A percentile compares a stretch with the other conserved stretches of the same genome.
Conservation (phyloP, 2,113 vertebrate genomes). For the Athene noctua region DNA sequence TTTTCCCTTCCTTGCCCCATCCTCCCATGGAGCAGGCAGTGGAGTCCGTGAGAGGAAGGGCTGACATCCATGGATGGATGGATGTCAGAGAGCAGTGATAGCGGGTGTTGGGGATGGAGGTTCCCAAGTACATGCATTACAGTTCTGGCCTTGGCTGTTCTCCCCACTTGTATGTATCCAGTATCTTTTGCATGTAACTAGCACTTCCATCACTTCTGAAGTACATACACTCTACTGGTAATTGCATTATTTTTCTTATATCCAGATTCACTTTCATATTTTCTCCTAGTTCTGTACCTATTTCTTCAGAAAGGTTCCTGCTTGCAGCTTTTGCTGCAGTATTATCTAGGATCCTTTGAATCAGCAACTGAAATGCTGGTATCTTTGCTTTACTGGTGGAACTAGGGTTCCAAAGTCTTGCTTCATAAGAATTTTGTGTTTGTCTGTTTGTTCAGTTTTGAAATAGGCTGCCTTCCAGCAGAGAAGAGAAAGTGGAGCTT, state of each 20-base stretch:
- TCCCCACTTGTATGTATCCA: background rate
- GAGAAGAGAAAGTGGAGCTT: background rate
- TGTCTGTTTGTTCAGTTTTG: background rate
- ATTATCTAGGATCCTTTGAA: background rate
- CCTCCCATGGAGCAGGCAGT: background rate
- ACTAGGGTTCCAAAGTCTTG: background rate
- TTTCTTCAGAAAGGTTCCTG: background rate
- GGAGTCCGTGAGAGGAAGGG: background rate
- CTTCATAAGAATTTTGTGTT: background rate
- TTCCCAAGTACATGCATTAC: rapidly evolving
- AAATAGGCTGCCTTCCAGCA: background rate
- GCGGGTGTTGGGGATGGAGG: background rate
- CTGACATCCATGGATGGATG: too few relatives aligned
- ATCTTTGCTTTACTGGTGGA: background rate
- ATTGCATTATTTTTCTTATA: background rate
- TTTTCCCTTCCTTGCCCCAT: background rate
- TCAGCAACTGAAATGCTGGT: background rate
- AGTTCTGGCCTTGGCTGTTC: background rate
- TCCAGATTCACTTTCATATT: background rate
- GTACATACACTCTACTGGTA: background rate
- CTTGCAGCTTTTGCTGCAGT: background rate
- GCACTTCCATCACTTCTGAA: background rate
- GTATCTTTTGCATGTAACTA: background rate
- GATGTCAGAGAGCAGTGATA: background rate
- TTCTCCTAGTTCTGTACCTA: background rate